Percentiles rank a stretch among this genome's conserved stretches.
phyloP scores from a whole-genome alignment of 2,797 vertebrate genomes.

The Rachycentron canadum region DNA sequence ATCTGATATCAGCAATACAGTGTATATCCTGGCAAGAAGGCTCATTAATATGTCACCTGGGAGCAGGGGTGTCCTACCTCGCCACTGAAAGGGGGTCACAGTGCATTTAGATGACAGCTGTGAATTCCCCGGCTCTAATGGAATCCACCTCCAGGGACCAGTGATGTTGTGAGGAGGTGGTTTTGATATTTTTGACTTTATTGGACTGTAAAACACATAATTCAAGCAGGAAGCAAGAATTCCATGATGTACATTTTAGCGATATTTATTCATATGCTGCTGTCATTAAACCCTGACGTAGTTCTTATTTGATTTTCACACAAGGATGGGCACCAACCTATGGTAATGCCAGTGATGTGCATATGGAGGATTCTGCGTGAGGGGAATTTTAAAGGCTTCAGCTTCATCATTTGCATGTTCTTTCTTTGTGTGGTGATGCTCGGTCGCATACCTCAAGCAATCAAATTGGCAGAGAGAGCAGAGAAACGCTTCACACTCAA shows the following conservation, averaged over 20 bases:
- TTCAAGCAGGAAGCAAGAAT: not conserved
- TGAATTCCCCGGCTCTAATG: constrained; percentile 46
- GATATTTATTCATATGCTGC: not conserved
- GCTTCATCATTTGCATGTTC: constrained; percentile 49
- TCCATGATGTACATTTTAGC: not conserved
- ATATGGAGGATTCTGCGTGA: constrained; percentile 18
- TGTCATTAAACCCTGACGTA: constrained; percentile 23
- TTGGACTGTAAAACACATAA: not conserved
- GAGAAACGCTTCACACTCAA: constrained; percentile 21
- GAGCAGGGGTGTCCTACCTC: constrained; percentile 43
- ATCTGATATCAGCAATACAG: constrained; percentile 56
- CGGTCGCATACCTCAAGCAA: not conserved
- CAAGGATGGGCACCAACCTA: constrained; percentile 15
- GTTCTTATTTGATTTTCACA: constrained; percentile 33
- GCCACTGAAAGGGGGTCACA: constrained; percentile 36
- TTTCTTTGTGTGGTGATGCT: not conserved
- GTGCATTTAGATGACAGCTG: constrained; percentile 64
- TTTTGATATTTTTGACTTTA: constrained; percentile 32
- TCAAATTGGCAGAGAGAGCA: constrained; percentile 32
- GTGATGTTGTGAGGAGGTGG: constrained; percentile 19
- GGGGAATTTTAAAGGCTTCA: constrained; percentile 43
- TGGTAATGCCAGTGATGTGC: not conserved
- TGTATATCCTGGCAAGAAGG: constrained; percentile 38
- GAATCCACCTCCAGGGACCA: constrained; percentile 32
- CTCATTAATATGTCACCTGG: constrained; percentile 69